These are phyloP conservation scores for Lepus americanus DNA, from an alignment of 2,113 vertebrate genomes.

Conservation along the genomic window DNA sequence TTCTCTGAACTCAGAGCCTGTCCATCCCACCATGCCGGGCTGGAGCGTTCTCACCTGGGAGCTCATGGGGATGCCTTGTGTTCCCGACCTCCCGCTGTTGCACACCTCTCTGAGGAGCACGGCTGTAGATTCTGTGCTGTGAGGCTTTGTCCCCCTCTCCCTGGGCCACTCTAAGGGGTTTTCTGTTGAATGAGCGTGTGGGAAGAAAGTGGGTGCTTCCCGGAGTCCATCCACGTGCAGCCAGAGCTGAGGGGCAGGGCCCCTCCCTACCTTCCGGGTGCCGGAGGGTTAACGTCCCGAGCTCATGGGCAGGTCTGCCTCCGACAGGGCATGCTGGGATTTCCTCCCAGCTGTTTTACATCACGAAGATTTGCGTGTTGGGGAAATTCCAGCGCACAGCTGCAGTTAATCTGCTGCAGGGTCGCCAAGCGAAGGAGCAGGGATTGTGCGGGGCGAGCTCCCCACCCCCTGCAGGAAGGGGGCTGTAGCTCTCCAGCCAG, in stretches of 20 bases:
- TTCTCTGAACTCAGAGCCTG: not conserved
- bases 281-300: conserved; percentile 80
- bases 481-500: not conserved
- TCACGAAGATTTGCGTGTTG: conserved; percentile 86
- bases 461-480: conserved; percentile 54
- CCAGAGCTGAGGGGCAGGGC: not conserved
- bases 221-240: not conserved
- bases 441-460: conserved; percentile 70
- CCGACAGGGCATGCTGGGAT: conserved; percentile 87
- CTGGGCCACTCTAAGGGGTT: not conserved
- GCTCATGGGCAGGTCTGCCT: conserved; percentile 81
- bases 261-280: conserved; percentile 2
- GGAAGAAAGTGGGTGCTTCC: not conserved
- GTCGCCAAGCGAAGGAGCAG: conserved; percentile 64
- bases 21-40: not conserved
- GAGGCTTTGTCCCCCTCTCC: conserved; percentile 32
- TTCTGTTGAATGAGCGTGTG: not conserved
- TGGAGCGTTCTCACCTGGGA: not conserved
- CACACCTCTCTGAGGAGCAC: not conserved
- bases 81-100: not conserved
- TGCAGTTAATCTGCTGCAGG: conserved; percentile 85
- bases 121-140: not conserved
- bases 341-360: conserved; percentile 94
- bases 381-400: conserved; percentile 90
- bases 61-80: not conserved